Evolutionary conservation across 2,888 invertebrate genomes (phyloP).

Genomic region (Leptopterna dolabrata): DNA sequence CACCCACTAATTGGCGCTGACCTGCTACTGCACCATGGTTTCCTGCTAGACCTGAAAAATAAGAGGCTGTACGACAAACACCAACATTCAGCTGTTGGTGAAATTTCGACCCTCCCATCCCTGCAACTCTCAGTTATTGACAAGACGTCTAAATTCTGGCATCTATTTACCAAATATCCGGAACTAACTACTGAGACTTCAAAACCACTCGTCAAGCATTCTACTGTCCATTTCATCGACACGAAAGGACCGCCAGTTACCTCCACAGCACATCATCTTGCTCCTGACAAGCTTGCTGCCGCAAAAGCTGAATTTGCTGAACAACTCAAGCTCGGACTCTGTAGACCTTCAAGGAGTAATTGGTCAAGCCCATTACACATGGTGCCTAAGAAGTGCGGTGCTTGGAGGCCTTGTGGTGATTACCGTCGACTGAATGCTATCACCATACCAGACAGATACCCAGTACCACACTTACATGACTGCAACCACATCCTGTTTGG

Average conservation of each 20-base stretch:
- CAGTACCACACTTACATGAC: constrained; percentile 64
- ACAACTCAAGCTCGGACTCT: constrained; percentile 66
- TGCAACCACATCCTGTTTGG: constrained; percentile 43
- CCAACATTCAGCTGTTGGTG: too few species aligned
- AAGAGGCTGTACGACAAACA: too few species aligned
- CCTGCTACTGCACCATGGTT: too few species aligned
- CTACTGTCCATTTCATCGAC: constrained; percentile 60
- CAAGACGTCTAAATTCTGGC: background rate
- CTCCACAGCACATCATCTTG: background rate
- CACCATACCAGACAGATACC: constrained; percentile 64
- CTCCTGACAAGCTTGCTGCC: background rate
- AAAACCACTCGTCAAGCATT: too few species aligned
- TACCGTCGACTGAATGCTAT: constrained; percentile 63
- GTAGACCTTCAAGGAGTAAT: constrained; percentile 66
- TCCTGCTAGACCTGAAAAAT: too few species aligned
- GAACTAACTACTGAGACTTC: constrained; percentile 64
- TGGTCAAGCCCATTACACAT: constrained; percentile 67
- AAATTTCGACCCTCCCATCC: too few species aligned
- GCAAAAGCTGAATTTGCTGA: too few species aligned
- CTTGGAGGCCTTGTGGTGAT: constrained; percentile 65
- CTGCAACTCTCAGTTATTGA: too few species aligned
- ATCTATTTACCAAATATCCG: background rate
- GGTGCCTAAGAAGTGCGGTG: too few species aligned
- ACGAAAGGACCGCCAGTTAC: background rate
- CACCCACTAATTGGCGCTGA: too few species aligned